These are phyloP conservation scores for Dicerorhinus sumatrensis DNA, from an alignment of 2,113 vertebrate species.

Conservation along the genomic window DNA sequence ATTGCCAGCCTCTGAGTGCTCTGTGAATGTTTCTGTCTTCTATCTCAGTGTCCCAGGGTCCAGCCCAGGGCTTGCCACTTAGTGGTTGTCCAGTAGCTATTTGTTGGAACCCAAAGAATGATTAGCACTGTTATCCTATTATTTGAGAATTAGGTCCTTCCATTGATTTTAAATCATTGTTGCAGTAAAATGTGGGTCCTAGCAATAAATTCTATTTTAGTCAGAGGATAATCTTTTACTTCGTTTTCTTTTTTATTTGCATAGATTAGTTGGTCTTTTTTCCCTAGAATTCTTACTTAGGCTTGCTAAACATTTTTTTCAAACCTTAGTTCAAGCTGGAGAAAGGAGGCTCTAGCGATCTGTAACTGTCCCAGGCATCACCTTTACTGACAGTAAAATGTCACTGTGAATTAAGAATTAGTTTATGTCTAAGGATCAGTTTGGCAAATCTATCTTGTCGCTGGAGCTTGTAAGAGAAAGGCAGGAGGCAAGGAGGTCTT, in stretches of 20 bases:
- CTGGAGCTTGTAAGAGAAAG: conserved; percentile 6
- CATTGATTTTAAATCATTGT: background rate
- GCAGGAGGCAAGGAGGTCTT: background rate
- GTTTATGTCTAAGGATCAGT: background rate
- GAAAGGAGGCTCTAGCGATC: background rate
- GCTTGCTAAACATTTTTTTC: background rate
- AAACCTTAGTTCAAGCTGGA: background rate
- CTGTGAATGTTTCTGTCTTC: background rate
- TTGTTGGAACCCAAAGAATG: background rate
- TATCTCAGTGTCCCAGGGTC: background rate
- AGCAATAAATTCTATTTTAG: background rate
- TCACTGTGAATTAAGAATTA: conserved; percentile 6
- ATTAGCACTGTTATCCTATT: background rate
- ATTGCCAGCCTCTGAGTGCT: background rate
- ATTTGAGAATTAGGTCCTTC: background rate
- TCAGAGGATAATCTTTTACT: background rate
- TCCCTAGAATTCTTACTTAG: background rate
- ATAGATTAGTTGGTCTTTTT: background rate
- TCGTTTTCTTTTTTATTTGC: background rate
- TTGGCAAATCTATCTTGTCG: background rate
- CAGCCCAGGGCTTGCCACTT: background rate
- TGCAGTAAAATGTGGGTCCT: background rate
- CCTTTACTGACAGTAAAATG: conserved; percentile 11
- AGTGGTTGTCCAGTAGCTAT: background rate
- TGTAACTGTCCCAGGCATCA: background rate